These are phyloP conservation scores for Neria commutata DNA, from an alignment of 2,888 invertebrate genomes.

Conservation along the genomic window DNA sequence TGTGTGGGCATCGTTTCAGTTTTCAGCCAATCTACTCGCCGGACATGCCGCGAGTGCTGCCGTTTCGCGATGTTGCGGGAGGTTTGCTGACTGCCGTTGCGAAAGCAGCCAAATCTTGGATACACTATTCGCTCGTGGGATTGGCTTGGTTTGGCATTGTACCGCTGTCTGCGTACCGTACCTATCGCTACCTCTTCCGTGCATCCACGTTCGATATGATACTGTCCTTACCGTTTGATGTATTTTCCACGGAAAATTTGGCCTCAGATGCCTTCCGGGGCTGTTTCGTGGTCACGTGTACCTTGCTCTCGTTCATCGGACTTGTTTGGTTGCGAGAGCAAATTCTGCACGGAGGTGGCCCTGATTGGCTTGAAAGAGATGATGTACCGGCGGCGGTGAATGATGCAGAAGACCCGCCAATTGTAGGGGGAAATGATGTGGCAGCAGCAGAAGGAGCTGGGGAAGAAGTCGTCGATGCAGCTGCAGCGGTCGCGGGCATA, in stretches of 20 bases:
- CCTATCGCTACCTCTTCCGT: conserved; percentile 91
- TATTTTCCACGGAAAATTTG: conserved; percentile 91
- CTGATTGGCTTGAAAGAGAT: conserved; percentile 89
- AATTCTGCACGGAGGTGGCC: conserved; percentile 95
- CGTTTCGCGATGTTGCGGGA: conserved; percentile 88
- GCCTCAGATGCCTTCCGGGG: conserved; percentile 95
- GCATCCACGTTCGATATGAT: conserved; percentile 83
- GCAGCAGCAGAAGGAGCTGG: conserved; percentile 30
- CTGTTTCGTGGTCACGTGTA: conserved; percentile 95
- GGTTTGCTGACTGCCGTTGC: conserved; percentile 88
- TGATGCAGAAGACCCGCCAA: conserved; percentile 52
- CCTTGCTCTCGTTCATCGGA: conserved; percentile 94
- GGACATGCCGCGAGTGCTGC: conserved; percentile 98
- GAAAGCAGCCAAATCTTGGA: conserved; percentile 94
- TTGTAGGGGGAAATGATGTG: conserved; percentile 28
- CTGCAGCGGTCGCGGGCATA: conserved; percentile 51
- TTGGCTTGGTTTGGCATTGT: conserved; percentile 97
- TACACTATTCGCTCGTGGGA: conserved; percentile 96
- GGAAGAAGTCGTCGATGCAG: conserved; percentile 51
- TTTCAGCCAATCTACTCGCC: conserved; percentile 99
- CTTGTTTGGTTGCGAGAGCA: conserved; percentile 98
- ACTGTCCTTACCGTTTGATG: conserved; percentile 86
- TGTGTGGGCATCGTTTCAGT: conserved; percentile 96
- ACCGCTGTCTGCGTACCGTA: conserved; percentile 93
- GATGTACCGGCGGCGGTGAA: conserved; percentile 59